Base-by-base conservation (phyloP, 2,113 vertebrate species). In the Tursiops truncatus region DNA sequence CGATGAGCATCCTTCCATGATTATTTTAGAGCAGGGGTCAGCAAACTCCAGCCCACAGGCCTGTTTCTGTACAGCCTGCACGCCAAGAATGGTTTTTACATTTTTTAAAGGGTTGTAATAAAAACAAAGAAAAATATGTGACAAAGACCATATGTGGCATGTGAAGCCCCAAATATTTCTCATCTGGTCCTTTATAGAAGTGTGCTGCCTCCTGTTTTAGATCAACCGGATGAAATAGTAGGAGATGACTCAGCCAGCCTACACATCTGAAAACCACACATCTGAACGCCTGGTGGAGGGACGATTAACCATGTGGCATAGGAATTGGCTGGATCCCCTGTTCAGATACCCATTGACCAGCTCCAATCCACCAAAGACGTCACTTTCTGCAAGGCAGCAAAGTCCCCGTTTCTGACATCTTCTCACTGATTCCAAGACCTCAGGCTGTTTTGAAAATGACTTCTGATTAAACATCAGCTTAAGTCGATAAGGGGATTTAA, bases 101-200 rank as follows among this genome's bases (percentile, higher is more conserved):
- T 74, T 70, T 80, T 77, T 83, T 81, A 91, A 93, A 77, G 8
- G 15, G 18, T 71, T 87, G 5, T 41, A 70, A 84, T 92, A 91
- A 87, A 96, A 96, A 96, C 25, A 88, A 96, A 89, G 17, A 89
- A 95, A 94, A 95, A 79, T 67, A 92, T 38, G n/a, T 0, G 1
- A 87, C 50, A 80, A 26, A 80, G 73, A 79, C n/a, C 58, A 60
- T 63, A 70, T 65, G 58, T 83, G 50, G 58, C 50, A 80, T 50
- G 7, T n/a, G 28, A 73, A 90, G 62, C 25, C 77, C 36, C 91
- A 87, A 88, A 62, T 31, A 77, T n/a, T 89, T 87, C 20, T 36
- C 71, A 31, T 91, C 93, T 94, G 38, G 41, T 74, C 41, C 44
- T 96, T 80, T 92, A 28, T 18, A 41, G 20, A 81, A 68, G 25